Evolutionary conservation across 1,140 invertebrate genomes (phyloP).

Genomic region (Orius laevigatus): DNA sequence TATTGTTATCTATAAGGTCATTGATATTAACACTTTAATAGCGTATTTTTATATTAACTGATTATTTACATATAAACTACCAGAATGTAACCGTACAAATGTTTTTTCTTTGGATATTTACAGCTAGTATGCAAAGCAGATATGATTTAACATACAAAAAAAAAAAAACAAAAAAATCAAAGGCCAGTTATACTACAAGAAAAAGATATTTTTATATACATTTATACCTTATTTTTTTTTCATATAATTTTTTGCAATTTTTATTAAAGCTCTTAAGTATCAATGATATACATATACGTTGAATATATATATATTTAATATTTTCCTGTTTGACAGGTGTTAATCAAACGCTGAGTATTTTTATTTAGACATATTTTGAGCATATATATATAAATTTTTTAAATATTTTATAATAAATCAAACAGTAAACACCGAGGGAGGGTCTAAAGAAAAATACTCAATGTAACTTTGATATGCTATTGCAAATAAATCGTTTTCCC

Average conservation of each 20-base stretch:
- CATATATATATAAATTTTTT: constrained; percentile 7
- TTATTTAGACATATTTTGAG: constrained; percentile 11
- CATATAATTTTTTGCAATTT: background rate
- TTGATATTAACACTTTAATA: too few relatives aligned
- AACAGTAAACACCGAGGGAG: background rate
- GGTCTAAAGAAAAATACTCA: constrained; percentile 9
- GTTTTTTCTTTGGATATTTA: constrained; percentile 13
- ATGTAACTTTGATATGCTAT: background rate
- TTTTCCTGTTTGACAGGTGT: background rate
- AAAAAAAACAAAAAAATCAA: constrained; percentile 8
- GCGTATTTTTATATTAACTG: constrained; percentile 8
- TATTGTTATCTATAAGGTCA: too few relatives aligned
- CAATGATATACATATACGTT: constrained; percentile 12
- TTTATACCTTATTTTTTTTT: constrained; percentile 12
- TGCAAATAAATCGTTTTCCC: background rate
- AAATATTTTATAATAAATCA: background rate
- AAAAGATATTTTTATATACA: constrained; percentile 13
- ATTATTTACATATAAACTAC: constrained; percentile 14
- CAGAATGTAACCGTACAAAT: constrained; percentile 14
- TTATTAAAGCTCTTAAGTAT: constrained; percentile 16
- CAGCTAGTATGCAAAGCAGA: constrained; percentile 14
- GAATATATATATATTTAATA: constrained; percentile 1
- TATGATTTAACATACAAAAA: constrained; percentile 13
- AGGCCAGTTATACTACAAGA: constrained; percentile 12
- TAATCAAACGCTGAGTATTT: constrained; percentile 4